Evolutionary conservation across 2,113 vertebrate species (phyloP), one percentile per base, ranked within the genome.

Genomic region (Aldabrachelys gigantea): DNA sequence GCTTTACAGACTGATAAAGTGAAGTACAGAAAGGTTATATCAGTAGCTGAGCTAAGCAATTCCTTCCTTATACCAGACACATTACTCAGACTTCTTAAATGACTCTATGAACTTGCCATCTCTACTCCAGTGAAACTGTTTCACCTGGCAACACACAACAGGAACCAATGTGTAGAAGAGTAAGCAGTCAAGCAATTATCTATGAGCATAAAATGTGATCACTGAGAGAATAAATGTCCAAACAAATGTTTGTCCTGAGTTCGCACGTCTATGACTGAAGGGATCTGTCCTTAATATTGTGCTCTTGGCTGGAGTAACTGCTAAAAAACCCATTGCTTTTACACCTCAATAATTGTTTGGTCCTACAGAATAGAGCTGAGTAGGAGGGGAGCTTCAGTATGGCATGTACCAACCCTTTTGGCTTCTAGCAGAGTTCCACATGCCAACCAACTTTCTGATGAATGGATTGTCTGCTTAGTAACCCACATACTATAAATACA

Each of bases 381-480:
- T 21, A 4, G 0, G 3, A n/a, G 81, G 41, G 41, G 41, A 6
- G 25, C 24, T 12, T 78, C 38, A 29, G n/a, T 41, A 75, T 41
- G 31, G 29, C 31, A 75, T 3, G 59, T 85, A 82, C 41, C 24
- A 76, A 82, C 79, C 6, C 76, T 75, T 19, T 65, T 2, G 0
- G 78, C n/a, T 85, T 44, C 89, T 54, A 17, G 80, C 65, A 89
- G 93, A 91, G 89, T 4, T 3, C 14, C 35, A 50, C 13, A 0
- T 59, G 65, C 35, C 65, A 44, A 25, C 10, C 16, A 52, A 1
- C 0, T 0, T 56, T 85, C 29, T 54, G 57, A 21, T 0, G 0
- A 16, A 3, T 16, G 57, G 25, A 50, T 16, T 27, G 24, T 21
- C 0, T 0, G 49, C 5, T 8, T 87, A 76, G 54, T 85, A 38